Evolutionary conservation across 2,797 vertebrate genomes (phyloP), one percentile per base, ranked within the genome.

Genomic region (Helostoma temminkii): DNA sequence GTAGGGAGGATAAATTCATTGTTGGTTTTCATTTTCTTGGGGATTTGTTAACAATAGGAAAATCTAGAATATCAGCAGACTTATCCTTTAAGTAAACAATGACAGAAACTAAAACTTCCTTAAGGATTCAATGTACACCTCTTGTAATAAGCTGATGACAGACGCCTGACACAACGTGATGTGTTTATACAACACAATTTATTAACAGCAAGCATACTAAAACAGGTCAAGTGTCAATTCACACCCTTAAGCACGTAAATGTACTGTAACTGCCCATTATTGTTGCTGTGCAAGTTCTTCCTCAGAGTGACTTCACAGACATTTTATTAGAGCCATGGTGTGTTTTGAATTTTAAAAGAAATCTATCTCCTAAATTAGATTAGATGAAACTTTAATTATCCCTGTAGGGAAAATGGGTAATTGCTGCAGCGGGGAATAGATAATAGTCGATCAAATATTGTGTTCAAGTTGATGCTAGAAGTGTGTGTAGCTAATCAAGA

Each of bases 321-420:
- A 24, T 56, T 15, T 24, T 36, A 48, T 66, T 39, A 53, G 9
- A 65, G 50, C 24, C 42, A 72, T 67, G 52, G 57, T 64, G 42
- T 66, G 43, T 81, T 85, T 57, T 59, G 66, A 76, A 75, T 88
- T 67, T 80, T 70, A 77, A 79, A 88, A 72, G 55, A 81, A 83
- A 86, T 56, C 62, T 76, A 80, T 70, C 75, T 83, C 76, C 75
- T 75, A 74, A 86, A 88, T 89, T 85, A 84, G 83, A 89, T 61
- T 58, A 81, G 63, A 89, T 92, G 53, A 89, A 92, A 88, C 72
- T 88, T 88, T 88, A 90, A 90, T 88, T 79, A 87, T 82, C 78
- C 88, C 86, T 53, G 30, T 54, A 81, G 86, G 88, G 74, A 48
- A 84, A 76, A 65, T 64, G 67, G 76, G 81, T 82, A 80, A 77